phyloP scores from a whole-genome alignment of 2,888 invertebrate genomes.

The Pachliopta kotzebuea region DNA sequence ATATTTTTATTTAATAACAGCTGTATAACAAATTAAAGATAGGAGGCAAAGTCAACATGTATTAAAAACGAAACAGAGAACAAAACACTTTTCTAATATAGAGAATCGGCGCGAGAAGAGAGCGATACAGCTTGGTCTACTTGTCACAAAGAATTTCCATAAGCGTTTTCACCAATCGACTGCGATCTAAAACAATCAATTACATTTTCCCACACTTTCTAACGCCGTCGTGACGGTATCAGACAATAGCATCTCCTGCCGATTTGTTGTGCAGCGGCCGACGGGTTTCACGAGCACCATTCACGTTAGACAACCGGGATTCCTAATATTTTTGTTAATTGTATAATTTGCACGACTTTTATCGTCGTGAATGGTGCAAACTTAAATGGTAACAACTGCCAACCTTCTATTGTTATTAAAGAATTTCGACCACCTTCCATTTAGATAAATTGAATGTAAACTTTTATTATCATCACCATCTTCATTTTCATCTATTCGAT shows the following conservation, averaged over 20 bases:
- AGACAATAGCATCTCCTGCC: conserved; percentile 60
- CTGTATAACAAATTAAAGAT: not conserved
- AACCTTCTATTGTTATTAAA: conserved; percentile 3
- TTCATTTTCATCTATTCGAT: no score
- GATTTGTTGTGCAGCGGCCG: conserved; percentile 21
- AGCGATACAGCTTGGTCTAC: conserved; percentile 30
- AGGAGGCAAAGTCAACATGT: not conserved
- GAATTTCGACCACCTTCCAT: not conserved
- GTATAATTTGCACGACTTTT: conserved; percentile 19
- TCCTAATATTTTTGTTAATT: conserved; percentile 12
- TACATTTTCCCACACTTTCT: conserved; percentile 76
- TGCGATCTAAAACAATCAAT: conserved; percentile 59
- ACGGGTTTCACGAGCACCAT: conserved; percentile 19
- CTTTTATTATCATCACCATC: no score
- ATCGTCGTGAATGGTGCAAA: not conserved
- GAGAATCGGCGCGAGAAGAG: conserved; percentile 37
- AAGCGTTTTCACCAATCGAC: conserved; percentile 45
- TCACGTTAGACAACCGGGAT: conserved; percentile 21
- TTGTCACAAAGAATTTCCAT: conserved; percentile 39
- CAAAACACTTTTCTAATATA: conserved; percentile 30
- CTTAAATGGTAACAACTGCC: not conserved
- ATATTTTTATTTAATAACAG: no score
- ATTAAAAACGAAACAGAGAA: conserved; percentile 20
- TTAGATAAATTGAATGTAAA: no score
- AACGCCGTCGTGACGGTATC: conserved; percentile 63